Base-by-base conservation (phyloP, 2,888 invertebrate species). In the Nycteola revayana region DNA sequence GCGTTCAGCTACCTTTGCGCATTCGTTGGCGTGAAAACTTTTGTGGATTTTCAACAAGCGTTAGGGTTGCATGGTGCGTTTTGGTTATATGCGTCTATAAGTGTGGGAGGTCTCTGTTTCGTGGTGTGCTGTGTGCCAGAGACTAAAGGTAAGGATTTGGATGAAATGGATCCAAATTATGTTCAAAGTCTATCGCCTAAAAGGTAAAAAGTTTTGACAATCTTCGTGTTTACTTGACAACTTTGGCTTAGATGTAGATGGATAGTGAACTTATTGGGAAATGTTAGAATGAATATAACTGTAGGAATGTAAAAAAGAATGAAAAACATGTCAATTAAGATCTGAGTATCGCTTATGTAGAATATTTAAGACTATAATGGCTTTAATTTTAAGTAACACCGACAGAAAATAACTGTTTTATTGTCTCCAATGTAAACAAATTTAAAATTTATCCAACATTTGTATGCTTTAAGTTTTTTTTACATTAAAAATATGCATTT, bases 91-190 rank as follows among this genome's bases (percentile, higher is more conserved):
- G 94, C 96, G 0, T 93, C 93, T 32, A 92, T 96, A 65, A 95
- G 96, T 27, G 92, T 95, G 0, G 91, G 94, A 10, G 95, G 96
- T 9, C 85, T 96, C 7, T 93, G 95, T 70, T 97, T 96, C 75
- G 94, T 96, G 1, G 94, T 94, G 1, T 93, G 94, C 64, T 94
- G 93, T 70, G 95, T 97, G 5, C 97, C 97, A 0, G 97, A 97
- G 83, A 97, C 97, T 2, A 96, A 95, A 75, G 97, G 97, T 0
- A 94, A 94, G 56, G 95, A 96, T 68, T 86, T 97, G 58, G 96
- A 96, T 70, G 96, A 97, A 77, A 96, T 97, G 92, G 94, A 94
- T 67, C 92, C 93, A 18, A 92, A 92, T 62, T 91, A 91, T 59
- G 91, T 91, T 21, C 85, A 80, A 47, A 88, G 75, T 67, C 58